phyloP scores from a whole-genome alignment of 2,113 vertebrate genomes.

The Nymphicus hollandicus region DNA sequence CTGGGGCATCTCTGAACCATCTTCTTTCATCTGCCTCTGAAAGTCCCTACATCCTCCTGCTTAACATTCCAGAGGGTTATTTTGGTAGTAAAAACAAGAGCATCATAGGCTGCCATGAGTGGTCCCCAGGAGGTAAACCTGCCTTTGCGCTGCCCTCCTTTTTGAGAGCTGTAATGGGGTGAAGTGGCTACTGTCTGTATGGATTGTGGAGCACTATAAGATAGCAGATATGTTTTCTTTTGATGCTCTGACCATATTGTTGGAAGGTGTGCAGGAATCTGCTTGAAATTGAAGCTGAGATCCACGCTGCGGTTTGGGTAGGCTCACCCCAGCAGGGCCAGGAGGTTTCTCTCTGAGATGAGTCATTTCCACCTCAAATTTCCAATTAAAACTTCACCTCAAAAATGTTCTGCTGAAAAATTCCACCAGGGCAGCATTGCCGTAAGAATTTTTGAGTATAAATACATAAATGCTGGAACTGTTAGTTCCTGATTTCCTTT shows the following conservation, averaged over 20 bases:
- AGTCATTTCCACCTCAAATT: background rate
- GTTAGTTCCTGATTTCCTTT: background rate
- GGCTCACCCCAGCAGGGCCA: background rate
- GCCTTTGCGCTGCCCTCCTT: background rate
- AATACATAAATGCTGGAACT: background rate
- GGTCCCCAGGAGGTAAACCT: background rate
- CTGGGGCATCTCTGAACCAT: background rate
- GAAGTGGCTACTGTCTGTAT: background rate
- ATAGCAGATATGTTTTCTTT: background rate
- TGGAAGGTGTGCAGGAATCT: background rate
- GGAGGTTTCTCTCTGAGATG: background rate
- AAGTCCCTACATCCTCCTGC: background rate
- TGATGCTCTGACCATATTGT: background rate
- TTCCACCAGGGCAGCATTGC: background rate
- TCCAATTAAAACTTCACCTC: background rate
- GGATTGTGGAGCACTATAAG: background rate
- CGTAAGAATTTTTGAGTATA: background rate
- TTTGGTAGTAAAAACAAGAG: background rate
- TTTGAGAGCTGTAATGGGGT: background rate
- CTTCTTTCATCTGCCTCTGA: conserved; percentile 8
- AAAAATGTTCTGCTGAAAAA: background rate
- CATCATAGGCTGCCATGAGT: background rate
- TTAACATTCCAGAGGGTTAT: background rate
- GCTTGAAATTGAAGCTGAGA: background rate
- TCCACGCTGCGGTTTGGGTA: background rate